phyloP scores from a whole-genome alignment of 2,888 invertebrate species.

The Lutraria lutraria region DNA sequence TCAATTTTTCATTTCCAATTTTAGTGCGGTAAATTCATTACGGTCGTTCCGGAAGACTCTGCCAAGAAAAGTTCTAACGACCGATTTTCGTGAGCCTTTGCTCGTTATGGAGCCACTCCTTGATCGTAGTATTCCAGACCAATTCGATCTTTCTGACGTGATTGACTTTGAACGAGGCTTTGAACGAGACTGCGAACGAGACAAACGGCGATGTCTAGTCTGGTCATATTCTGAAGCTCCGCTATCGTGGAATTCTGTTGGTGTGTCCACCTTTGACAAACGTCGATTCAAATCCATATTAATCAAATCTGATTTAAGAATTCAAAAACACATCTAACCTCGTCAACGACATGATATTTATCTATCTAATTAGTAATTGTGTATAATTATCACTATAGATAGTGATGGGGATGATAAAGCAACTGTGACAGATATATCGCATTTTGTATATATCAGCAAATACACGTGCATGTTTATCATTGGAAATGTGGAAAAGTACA shows the following conservation, averaged over 20 bases:
- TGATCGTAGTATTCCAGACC: background rate
- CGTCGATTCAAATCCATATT: background rate
- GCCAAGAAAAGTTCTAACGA: background rate
- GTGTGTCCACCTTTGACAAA: background rate
- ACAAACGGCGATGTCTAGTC: background rate
- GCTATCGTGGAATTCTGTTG: background rate
- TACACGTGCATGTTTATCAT: no score
- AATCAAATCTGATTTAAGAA: background rate
- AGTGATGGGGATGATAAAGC: no score
- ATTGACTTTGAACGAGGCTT: background rate
- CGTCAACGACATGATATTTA: no score
- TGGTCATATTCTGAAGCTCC: background rate
- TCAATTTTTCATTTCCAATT: background rate
- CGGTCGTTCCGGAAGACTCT: background rate
- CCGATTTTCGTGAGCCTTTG: background rate
- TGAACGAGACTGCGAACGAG: no score
- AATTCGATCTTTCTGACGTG: background rate
- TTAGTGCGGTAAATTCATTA: background rate
- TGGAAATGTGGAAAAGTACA: no score
- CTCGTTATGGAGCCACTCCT: background rate
- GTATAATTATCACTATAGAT: no score
- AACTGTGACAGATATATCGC: no score
- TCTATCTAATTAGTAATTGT: no score
- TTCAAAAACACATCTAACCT: no score
- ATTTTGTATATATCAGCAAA: no score